Percentiles rank a stretch among this genome's conserved stretches.
phyloP scores from a whole-genome alignment of 1,140 invertebrate genomes.

The Conus ventricosus region DNA sequence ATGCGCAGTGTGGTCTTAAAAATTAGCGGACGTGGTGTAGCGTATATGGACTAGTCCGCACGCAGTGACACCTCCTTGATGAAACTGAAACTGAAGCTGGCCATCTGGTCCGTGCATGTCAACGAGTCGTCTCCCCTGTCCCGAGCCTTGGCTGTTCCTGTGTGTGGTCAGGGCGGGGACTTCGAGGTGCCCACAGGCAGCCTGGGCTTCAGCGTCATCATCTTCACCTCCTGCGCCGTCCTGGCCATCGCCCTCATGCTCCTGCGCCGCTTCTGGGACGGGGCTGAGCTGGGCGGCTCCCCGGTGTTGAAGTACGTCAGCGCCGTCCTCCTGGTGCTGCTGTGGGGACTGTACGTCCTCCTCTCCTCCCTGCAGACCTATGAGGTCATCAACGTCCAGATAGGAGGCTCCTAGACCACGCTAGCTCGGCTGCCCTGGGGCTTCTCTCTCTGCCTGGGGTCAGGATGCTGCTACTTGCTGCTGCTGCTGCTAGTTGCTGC shows the following conservation, averaged over 20 bases:
- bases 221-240: slow-evolving; percentile 78
- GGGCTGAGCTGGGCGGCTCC: slow-evolving; percentile 79
- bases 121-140: too few relatives aligned
- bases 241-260: slow-evolving; percentile 77
- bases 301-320: slow-evolving; percentile 70
- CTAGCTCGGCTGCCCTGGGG: too few relatives aligned
- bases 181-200: slow-evolving; percentile 77
- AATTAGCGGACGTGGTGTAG: too few relatives aligned
- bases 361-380: slow-evolving; percentile 77
- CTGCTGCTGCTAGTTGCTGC: background rate
- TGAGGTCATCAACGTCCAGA: slow-evolving; percentile 61
- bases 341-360: slow-evolving; percentile 79
- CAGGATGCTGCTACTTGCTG: too few relatives aligned
- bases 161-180: slow-evolving; percentile 73
- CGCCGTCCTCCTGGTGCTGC: slow-evolving; percentile 72
- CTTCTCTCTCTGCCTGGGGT: too few relatives aligned
- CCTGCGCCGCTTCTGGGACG: slow-evolving; percentile 73
- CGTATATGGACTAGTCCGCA: too few relatives aligned
- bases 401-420: slow-evolving; percentile 36
- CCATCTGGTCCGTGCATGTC: background rate
- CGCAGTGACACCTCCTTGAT: too few relatives aligned
- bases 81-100: too few relatives aligned
- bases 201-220: slow-evolving; percentile 79
- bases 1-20: too few relatives aligned
- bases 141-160: too few relatives aligned